These are phyloP conservation scores for Gnathonemus echidnorhynchus DNA, from an alignment of 2,113 vertebrate genomes.

Conservation along the genomic window DNA sequence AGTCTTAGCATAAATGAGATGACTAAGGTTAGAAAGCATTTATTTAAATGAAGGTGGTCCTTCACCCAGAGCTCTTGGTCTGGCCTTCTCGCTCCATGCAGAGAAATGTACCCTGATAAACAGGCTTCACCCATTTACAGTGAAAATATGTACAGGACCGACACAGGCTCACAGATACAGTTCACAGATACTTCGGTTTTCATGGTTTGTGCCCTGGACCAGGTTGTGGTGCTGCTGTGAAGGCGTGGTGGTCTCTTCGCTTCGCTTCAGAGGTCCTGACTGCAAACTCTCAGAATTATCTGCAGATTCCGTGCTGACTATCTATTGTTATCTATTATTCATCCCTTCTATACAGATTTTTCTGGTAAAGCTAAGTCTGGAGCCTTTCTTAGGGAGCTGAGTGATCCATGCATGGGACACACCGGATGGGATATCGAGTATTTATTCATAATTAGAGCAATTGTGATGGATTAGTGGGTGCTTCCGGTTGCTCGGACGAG, in stretches of 20 bases:
- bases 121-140: not conserved
- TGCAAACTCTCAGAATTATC: not conserved
- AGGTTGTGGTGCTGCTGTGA: not conserved
- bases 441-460: not conserved
- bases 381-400: not conserved
- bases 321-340: not conserved
- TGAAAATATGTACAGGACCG: not conserved
- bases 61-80: not conserved
- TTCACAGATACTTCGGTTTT: conserved; percentile 28
- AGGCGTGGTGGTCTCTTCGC: not conserved
- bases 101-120: not conserved
- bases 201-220: conserved; percentile 28
- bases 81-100: not conserved
- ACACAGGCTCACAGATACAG: not conserved
- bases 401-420: not conserved
- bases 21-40: not conserved
- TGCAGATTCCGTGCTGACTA: not conserved
- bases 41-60: not conserved
- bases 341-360: not conserved
- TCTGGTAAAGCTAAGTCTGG: not conserved
- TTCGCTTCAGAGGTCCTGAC: not conserved
- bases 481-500: not conserved
- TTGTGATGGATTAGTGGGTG: not conserved
- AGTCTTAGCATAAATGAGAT: not conserved
- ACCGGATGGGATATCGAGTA: not conserved